These are phyloP conservation scores for Torymus tubicola DNA, from an alignment of 2,888 invertebrate genomes.

Conservation along the genomic window DNA sequence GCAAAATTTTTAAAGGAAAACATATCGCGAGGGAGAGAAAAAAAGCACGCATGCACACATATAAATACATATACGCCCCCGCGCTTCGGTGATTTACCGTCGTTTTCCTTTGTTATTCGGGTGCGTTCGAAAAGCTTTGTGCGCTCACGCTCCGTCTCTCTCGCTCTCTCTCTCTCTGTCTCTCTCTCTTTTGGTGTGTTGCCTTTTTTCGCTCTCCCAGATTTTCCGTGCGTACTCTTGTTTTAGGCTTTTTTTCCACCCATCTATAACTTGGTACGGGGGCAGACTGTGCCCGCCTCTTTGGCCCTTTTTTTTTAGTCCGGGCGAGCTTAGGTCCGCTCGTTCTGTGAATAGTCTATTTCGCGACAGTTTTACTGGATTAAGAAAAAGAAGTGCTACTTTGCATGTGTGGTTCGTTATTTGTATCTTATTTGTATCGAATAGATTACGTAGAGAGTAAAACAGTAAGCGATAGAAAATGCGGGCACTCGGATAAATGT, in stretches of 20 bases:
- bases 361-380: too few species aligned
- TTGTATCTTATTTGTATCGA: too few species aligned
- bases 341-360: too few species aligned
- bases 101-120: conserved; percentile 41
- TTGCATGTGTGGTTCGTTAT: too few species aligned
- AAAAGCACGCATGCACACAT: background rate
- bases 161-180: background rate
- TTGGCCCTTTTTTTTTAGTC: too few species aligned
- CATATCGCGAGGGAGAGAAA: conserved; percentile 16
- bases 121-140: conserved; percentile 40
- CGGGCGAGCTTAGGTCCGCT: too few species aligned
- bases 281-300: too few species aligned
- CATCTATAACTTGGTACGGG: conserved; percentile 9
- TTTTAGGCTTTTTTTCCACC: conserved; percentile 4
- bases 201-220: conserved; percentile 8
- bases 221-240: conserved; percentile 13
- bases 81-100: conserved; percentile 42
- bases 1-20: conserved; percentile 36
- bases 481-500: too few species aligned
- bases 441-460: too few species aligned
- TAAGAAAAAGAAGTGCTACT: too few species aligned
- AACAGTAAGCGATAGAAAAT: too few species aligned
- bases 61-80: background rate
- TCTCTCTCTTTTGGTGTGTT: background rate
- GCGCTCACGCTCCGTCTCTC: background rate